Evolutionary conservation across 2,797 vertebrate species (phyloP).

Genomic region (Myotis pilosus): DNA sequence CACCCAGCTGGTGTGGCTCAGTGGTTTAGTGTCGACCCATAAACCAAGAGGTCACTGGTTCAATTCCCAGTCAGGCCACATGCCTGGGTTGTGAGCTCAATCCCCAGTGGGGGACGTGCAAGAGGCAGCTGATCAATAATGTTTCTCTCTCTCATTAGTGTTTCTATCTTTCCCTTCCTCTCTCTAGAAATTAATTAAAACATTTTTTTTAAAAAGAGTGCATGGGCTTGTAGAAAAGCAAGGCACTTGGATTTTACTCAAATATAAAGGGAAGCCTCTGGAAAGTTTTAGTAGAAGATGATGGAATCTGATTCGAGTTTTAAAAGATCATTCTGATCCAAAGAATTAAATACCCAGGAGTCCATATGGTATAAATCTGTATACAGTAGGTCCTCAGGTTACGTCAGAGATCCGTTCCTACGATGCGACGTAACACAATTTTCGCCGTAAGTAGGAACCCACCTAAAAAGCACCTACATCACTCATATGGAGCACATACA

Average conservation of each 20-base stretch:
- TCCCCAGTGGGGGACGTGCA: neutral
- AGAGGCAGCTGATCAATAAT: neutral
- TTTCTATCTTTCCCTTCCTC: neutral
- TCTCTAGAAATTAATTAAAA: neutral
- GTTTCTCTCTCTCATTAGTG: neutral
- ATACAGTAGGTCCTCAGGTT: no score
- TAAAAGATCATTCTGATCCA: neutral
- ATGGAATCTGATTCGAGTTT: neutral
- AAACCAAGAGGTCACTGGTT: neutral
- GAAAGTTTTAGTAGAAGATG: neutral
- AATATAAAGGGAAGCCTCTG: neutral
- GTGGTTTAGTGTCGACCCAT: neutral
- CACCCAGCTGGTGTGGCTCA: neutral
- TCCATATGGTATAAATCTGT: neutral
- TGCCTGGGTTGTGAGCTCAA: neutral
- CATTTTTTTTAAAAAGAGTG: neutral
- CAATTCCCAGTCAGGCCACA: neutral
- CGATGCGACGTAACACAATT: rapidly evolving
- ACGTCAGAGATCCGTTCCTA: no score
- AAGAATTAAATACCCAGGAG: neutral
- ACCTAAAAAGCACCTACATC: no score
- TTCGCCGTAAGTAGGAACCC: no score
- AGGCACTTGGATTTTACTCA: neutral
- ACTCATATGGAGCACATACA: no score
- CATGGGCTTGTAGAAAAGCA: neutral